These are phyloP conservation scores for Philypnodon macrostomus DNA, from an alignment of 2,797 vertebrate genomes.

Conservation along the genomic window DNA sequence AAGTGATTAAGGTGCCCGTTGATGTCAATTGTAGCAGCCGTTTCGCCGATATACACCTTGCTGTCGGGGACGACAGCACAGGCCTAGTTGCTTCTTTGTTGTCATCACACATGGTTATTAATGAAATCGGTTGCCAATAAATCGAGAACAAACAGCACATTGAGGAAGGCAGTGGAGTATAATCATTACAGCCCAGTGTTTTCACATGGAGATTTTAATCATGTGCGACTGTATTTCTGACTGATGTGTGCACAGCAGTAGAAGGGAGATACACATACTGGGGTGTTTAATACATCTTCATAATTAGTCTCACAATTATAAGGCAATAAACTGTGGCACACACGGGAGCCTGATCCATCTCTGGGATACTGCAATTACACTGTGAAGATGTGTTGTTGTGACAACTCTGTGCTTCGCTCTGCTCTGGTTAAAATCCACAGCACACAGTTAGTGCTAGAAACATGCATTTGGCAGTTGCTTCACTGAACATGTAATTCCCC, in stretches of 20 bases:
- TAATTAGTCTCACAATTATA: constrained; percentile 80
- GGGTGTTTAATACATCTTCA: constrained; percentile 67
- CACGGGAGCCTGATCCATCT: constrained; percentile 65
- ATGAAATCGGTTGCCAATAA: constrained; percentile 46
- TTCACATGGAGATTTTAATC: constrained; percentile 67
- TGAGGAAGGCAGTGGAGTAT: constrained; percentile 27
- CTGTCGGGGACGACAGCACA: no score
- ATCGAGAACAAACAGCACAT: constrained; percentile 39
- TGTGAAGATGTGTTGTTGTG: constrained; percentile 56
- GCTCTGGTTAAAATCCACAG: constrained; percentile 11
- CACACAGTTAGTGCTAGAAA: constrained; percentile 15
- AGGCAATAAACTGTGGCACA: constrained; percentile 72
- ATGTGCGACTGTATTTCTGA: constrained; percentile 60
- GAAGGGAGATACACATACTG: constrained; percentile 29
- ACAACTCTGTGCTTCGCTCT: constrained; percentile 49
- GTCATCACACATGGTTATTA: constrained; percentile 38
- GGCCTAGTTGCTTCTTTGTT: constrained; percentile 47
- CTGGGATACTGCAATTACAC: constrained; percentile 63
- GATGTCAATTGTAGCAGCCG: no score
- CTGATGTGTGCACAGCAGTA: constrained; percentile 34
- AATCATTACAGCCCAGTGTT: constrained; percentile 53
- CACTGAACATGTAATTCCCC: no score
- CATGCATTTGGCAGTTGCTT: constrained; percentile 7
- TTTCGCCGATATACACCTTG: no score
- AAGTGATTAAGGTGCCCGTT: no score